Base-by-base conservation (phyloP, 1,140 invertebrate species). In the Orussus abietinus region DNA sequence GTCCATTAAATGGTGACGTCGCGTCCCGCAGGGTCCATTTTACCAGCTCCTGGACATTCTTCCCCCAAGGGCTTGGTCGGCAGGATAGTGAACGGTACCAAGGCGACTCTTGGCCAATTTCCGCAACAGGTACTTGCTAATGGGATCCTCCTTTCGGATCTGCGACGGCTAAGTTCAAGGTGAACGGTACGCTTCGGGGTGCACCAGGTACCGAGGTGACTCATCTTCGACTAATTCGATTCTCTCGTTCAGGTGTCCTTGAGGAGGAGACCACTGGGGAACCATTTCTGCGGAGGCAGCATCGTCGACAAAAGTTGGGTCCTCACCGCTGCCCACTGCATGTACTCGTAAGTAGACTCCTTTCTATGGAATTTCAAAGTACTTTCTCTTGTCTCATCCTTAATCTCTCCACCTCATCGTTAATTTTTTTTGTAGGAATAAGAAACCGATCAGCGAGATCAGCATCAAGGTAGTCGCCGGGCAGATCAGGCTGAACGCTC, bases 181-280 rank as follows among this genome's bases (percentile, higher is more conserved):
- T n/a, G n/a, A n/a, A n/a, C n/a, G n/a, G n/a, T n/a, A n/a, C n/a
- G n/a, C n/a, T n/a, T n/a, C n/a, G n/a, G n/a, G n/a, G n/a, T n/a
- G n/a, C n/a, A n/a, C n/a, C n/a, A n/a, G n/a, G n/a, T n/a, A n/a
- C n/a, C n/a, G n/a, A n/a, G n/a, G n/a, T n/a, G n/a, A n/a, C n/a
- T n/a, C n/a, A n/a, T n/a, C n/a, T n/a, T n/a, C n/a, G n/a, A n/a
- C n/a, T n/a, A n/a, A n/a, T n/a, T n/a, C n/a, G n/a, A n/a, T n/a
- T n/a, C n/a, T n/a, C n/a, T n/a, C n/a, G n/a, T n/a, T 32, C 9
- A 66, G 65, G 64, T 66, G 4, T 69, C 66, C 1, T 33, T 69
- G 12, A 52, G 49, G 29, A 40, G 61, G 21, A 53, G 15, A 6
- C 52, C 30, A 21, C 48, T 25, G 4, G 3, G 12, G 1, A 5